Percentiles rank a stretch among this genome's conserved stretches.
Evolutionary conservation across 2,888 invertebrate genomes (phyloP).

Genomic region (Protodeltote pygarga): DNA sequence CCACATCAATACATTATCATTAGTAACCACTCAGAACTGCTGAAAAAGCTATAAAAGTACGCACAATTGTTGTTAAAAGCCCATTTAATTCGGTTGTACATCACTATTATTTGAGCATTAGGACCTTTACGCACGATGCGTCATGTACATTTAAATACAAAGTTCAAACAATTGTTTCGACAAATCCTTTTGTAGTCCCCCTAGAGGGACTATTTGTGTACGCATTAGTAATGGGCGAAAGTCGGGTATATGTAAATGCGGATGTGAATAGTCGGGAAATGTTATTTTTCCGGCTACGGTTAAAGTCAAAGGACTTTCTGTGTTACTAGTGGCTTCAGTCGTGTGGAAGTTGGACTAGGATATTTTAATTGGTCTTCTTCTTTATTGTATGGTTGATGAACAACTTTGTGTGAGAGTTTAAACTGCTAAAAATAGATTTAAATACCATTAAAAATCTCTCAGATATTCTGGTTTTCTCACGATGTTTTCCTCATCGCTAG

Average conservation of each 20-base stretch:
- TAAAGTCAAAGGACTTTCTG: no score
- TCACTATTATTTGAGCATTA: slow-evolving; percentile 48
- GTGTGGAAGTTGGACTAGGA: no score
- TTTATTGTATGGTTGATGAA: no score
- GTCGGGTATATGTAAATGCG: slow-evolving; percentile 1
- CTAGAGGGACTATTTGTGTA: slow-evolving; percentile 24
- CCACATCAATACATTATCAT: slow-evolving; percentile 30
- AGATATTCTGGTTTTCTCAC: no score
- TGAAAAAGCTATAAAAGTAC: slow-evolving; percentile 10
- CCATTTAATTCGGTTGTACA: slow-evolving; percentile 35
- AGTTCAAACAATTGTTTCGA: slow-evolving; percentile 51
- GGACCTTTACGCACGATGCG: slow-evolving; percentile 29
- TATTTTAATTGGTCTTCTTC: no score
- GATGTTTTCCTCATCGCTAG: no score
- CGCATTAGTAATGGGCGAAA: slow-evolving; percentile 25
- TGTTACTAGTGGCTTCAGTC: no score
- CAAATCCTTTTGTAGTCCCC: slow-evolving; percentile 44
- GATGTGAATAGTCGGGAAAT: slow-evolving; percentile 6
- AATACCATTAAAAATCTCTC: no score
- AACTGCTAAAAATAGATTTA: no score
- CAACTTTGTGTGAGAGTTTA: no score
- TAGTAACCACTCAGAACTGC: slow-evolving; percentile 9
- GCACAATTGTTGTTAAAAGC: slow-evolving; percentile 21
- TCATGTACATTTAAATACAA: slow-evolving; percentile 44
- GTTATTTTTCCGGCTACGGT: no score